These are phyloP conservation scores for Cephalopachus bancanus DNA, from an alignment of 2,797 vertebrate genomes.

Conservation along the genomic window DNA sequence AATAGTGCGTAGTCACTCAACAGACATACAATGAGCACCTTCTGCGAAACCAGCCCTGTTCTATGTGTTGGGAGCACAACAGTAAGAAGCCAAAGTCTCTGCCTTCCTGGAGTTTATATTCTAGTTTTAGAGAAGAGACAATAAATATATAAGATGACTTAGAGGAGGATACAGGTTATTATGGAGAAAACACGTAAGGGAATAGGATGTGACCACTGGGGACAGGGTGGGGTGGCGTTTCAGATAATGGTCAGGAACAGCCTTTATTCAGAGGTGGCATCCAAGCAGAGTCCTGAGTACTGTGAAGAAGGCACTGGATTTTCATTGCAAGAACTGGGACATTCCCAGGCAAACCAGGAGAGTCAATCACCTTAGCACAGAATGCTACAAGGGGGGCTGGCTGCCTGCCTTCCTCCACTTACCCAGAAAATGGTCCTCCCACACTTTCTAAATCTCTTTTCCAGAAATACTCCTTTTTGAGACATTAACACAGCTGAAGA, in stretches of 20 bases:
- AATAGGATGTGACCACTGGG: neutral
- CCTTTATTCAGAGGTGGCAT: neutral
- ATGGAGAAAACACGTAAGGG: neutral
- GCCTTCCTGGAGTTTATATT: constrained; percentile 15
- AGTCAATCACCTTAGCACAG: neutral
- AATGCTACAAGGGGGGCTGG: neutral
- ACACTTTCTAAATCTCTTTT: constrained; percentile 38
- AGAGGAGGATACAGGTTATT: neutral
- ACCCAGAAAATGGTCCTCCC: neutral
- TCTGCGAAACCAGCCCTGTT: neutral
- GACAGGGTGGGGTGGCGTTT: neutral
- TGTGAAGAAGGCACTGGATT: neutral
- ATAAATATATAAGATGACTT: constrained; percentile 37
- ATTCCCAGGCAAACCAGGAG: neutral
- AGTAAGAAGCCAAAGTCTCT: constrained; percentile 24
- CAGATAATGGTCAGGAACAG: neutral
- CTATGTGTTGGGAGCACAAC: neutral
- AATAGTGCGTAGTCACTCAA: neutral
- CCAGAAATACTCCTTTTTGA: constrained; percentile 35
- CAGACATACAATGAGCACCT: neutral
- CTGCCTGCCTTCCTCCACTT: neutral
- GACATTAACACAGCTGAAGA: neutral
- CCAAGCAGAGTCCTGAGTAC: neutral
- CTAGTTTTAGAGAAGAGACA: constrained; percentile 30
- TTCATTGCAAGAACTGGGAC: neutral